phyloP scores from a whole-genome alignment of 2,888 invertebrate species.

The Agrilus mali region DNA sequence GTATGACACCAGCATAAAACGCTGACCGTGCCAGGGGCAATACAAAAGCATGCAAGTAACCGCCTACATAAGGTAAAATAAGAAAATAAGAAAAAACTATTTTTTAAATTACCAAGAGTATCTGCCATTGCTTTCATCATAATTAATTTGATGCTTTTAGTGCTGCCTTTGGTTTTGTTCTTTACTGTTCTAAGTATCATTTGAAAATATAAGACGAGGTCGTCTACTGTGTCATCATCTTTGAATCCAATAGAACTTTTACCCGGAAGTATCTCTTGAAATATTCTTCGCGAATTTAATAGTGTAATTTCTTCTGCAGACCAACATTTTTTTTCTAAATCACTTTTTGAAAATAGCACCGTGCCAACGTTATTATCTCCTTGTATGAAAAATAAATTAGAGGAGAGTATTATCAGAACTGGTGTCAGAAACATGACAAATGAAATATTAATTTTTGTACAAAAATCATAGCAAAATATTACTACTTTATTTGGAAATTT shows the following conservation, averaged over 20 bases:
- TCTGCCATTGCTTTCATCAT: conserved; percentile 29
- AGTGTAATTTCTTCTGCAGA: conserved; percentile 26
- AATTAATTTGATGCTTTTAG: conserved; percentile 27
- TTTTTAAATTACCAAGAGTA: conserved; percentile 19
- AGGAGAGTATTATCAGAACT: no score
- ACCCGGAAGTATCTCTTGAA: conserved; percentile 28
- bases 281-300: conserved; percentile 28
- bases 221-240: conserved; percentile 25
- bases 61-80: conserved; percentile 31
- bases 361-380: conserved; percentile 23
- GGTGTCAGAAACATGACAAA: not conserved
- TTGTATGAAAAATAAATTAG: no score
- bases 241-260: conserved; percentile 20
- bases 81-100: not conserved
- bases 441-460: no score
- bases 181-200: conserved; percentile 23
- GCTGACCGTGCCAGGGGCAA: conserved; percentile 46
- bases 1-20: conserved; percentile 49
- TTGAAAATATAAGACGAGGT: conserved; percentile 29
- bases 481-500: no score
- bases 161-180: conserved; percentile 22
- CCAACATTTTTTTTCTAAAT: conserved; percentile 29
- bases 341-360: conserved; percentile 27
- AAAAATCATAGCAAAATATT: no score
- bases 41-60: conserved; percentile 46